Conservation (phyloP, 1,140 invertebrate species). For the Ceratosolen solmsi region DNA sequence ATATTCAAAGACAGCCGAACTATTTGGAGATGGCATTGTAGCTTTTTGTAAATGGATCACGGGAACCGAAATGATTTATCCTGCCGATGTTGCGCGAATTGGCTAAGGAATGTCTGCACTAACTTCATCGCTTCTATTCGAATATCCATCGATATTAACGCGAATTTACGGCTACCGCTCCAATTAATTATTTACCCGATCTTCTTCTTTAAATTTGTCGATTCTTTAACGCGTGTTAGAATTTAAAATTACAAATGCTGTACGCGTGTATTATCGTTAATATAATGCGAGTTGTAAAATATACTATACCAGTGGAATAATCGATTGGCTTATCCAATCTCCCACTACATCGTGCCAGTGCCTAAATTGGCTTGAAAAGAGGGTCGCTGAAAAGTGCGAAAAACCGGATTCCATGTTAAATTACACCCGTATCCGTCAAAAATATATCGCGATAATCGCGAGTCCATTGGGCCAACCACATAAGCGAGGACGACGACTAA, state of each 20-base stretch:
- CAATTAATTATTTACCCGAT: not conserved
- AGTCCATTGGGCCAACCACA: not conserved
- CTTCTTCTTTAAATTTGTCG: too few species aligned
- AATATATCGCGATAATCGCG: slow-evolving; percentile 21
- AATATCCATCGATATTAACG: not conserved
- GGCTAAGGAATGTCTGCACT: not conserved
- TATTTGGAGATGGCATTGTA: not conserved
- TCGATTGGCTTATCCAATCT: slow-evolving; percentile 9
- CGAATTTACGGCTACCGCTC: not conserved
- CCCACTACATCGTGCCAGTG: not conserved
- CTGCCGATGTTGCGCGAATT: too few species aligned
- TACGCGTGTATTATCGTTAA: too few species aligned
- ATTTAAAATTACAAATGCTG: too few species aligned
- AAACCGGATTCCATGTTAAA: slow-evolving; percentile 35
- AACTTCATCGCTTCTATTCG: not conserved
- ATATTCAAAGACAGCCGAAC: slow-evolving; percentile 11
- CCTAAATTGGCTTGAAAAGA: not conserved
- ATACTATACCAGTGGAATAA: not conserved
- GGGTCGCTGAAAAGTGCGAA: not conserved
- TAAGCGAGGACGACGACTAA: slow-evolving; percentile 52
- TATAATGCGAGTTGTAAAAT: too few species aligned
- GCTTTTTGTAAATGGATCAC: not conserved
- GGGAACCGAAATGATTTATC: slow-evolving; percentile 9
- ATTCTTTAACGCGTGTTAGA: too few species aligned
- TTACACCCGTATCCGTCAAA: slow-evolving; percentile 14